phyloP scores from a whole-genome alignment of 1,140 invertebrate species.

The Papilio polyxenes region DNA sequence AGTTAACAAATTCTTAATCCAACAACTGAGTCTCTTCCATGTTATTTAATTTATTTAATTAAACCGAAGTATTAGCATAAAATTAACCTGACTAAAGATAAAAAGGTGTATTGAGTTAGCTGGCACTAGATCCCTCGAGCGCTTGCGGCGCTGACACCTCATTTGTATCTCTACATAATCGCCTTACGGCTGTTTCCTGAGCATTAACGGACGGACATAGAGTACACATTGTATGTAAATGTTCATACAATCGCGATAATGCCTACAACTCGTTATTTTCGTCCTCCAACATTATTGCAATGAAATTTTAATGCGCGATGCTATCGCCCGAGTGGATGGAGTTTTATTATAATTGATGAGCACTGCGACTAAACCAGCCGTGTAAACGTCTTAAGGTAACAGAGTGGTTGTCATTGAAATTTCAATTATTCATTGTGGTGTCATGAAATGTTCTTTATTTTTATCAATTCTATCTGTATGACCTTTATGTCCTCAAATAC shows the following conservation, averaged over 20 bases:
- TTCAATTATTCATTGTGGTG: background rate
- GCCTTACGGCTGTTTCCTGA: constrained; percentile 43
- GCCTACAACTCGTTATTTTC: constrained; percentile 24
- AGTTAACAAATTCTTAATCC: background rate
- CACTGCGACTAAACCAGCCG: background rate
- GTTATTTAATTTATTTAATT: no score
- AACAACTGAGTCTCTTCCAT: background rate
- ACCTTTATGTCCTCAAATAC: background rate
- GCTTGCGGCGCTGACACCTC: constrained; percentile 42
- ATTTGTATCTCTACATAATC: constrained; percentile 46
- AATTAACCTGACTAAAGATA: constrained; percentile 11
- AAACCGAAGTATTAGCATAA: background rate
- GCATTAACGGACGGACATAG: constrained; percentile 41
- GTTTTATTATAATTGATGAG: constrained; percentile 19
- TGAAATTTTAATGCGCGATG: constrained; percentile 18
- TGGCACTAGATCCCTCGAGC: background rate
- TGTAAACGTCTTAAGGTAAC: constrained; percentile 5
- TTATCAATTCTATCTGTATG: background rate
- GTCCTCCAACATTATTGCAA: constrained; percentile 31
- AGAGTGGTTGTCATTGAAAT: background rate
- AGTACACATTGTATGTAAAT: constrained; percentile 51
- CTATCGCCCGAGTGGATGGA: background rate
- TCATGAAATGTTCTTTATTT: background rate
- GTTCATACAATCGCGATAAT: constrained; percentile 21
- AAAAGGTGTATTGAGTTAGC: constrained; percentile 17